Conservation (phyloP, 2,888 invertebrate species). For the Stenchaetothrips biformis region DNA sequence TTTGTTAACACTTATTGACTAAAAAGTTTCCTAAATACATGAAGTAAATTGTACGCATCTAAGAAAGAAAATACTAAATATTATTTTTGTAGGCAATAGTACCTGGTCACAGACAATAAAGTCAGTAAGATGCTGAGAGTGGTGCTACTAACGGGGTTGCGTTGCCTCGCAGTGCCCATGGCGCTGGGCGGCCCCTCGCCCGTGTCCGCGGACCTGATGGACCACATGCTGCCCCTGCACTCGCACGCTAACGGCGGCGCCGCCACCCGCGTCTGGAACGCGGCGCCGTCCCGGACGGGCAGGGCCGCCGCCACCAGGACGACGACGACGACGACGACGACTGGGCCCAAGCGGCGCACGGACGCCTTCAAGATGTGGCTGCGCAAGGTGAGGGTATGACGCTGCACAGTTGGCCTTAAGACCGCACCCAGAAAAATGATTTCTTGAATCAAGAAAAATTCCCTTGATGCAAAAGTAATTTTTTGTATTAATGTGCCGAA, state of each 20-base stretch:
- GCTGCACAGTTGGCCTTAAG: too few relatives aligned
- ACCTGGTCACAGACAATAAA: too few relatives aligned
- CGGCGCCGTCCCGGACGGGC: constrained; percentile 34
- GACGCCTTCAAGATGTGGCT: constrained; percentile 44
- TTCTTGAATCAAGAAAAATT: background rate
- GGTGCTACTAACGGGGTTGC: too few relatives aligned
- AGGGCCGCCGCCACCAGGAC: constrained; percentile 30
- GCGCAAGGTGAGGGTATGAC: constrained; percentile 44
- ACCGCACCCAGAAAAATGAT: too few relatives aligned
- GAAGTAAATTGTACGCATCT: too few relatives aligned
- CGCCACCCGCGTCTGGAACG: constrained; percentile 30
- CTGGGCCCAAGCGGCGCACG: constrained; percentile 11
- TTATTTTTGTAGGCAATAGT: too few relatives aligned
- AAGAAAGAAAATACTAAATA: too few relatives aligned
- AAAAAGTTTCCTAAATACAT: too few relatives aligned
- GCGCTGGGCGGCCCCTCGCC: background rate
- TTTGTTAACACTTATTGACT: too few relatives aligned
- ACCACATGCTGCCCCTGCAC: constrained; percentile 30
- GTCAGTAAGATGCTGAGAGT: too few relatives aligned
- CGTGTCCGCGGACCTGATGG: background rate
- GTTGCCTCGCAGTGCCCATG: background rate
- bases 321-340: constrained; percentile 26
- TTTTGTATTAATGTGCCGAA: background rate
- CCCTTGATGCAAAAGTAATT: too few relatives aligned
- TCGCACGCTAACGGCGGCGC: constrained; percentile 35